Evolutionary conservation across 37 sponge, comb jelly and placozoan species (phyloP).

Genomic region (Mnemiopsis leidyi): DNA sequence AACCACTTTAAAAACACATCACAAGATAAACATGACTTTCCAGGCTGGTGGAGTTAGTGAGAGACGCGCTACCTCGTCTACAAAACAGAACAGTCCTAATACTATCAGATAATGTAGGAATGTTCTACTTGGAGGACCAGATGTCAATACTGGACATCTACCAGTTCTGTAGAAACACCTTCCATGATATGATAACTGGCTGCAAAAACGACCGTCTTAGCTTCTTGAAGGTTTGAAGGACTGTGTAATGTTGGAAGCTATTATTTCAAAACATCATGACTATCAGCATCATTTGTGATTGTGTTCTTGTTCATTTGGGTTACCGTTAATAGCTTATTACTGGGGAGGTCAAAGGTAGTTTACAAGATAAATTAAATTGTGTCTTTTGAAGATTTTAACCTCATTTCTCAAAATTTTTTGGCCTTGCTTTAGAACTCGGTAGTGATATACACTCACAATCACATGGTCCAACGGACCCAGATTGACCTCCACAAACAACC

Average conservation of each 20-base stretch:
- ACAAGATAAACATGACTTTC: too few species aligned
- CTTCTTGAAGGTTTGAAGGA: not conserved
- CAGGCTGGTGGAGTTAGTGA: not conserved
- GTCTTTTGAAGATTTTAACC: not conserved
- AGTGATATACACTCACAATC: too few species aligned
- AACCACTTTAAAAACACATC: too few species aligned
- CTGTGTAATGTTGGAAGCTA: not conserved
- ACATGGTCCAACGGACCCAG: too few species aligned
- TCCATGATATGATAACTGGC: constrained; percentile 1
- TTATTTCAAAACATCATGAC: too few species aligned
- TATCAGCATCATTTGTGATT: too few species aligned
- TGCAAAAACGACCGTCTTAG: not conserved
- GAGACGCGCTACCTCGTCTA: not conserved
- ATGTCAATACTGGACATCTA: not conserved
- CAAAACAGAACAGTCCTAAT: constrained; percentile 13
- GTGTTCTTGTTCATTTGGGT: too few species aligned
- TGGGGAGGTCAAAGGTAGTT: not conserved
- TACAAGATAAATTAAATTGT: not conserved
- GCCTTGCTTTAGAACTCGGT: too few species aligned
- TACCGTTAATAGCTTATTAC: not conserved
- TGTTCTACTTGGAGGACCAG: not conserved
- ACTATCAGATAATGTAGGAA: not conserved
- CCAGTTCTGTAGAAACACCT: constrained; percentile 3
- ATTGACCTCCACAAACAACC: too few species aligned
- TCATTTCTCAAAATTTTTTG: not conserved